phyloP scores from a whole-genome alignment of 1,140 invertebrate species.

The Megathymus violae region DNA sequence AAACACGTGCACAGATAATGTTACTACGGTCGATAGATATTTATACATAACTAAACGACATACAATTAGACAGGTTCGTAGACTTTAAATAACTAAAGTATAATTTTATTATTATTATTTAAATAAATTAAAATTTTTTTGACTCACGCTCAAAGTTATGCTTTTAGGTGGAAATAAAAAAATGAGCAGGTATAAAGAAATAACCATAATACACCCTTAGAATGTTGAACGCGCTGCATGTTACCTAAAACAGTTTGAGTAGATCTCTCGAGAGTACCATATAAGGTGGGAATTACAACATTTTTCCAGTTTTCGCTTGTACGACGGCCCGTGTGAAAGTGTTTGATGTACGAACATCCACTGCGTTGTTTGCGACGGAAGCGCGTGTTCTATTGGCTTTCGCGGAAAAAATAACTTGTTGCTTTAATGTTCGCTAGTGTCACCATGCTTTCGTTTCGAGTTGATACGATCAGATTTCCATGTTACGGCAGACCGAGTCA shows the following conservation, averaged over 20 bases:
- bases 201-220: background rate
- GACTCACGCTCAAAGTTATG: too few species aligned
- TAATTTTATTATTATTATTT: too few species aligned
- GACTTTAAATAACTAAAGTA: too few species aligned
- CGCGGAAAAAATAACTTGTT: constrained; percentile 23
- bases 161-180: too few species aligned
- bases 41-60: too few species aligned
- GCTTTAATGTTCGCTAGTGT: constrained; percentile 4
- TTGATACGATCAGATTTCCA: too few species aligned
- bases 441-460: background rate
- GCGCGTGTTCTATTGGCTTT: constrained; percentile 24
- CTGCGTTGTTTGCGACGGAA: constrained; percentile 16
- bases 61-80: too few species aligned
- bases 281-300: constrained; percentile 25
- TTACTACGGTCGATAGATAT: too few species aligned
- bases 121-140: too few species aligned
- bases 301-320: constrained; percentile 31
- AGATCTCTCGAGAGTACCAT: constrained; percentile 21
- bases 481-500: too few species aligned
- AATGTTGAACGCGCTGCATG: background rate
- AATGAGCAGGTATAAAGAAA: too few species aligned
- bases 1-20: too few species aligned
- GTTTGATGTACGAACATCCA: constrained; percentile 31
- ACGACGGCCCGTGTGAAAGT: constrained; percentile 26
- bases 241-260: constrained; percentile 9